phyloP scores from a whole-genome alignment of 2,888 invertebrate species.

The Latrodectus elegans region DNA sequence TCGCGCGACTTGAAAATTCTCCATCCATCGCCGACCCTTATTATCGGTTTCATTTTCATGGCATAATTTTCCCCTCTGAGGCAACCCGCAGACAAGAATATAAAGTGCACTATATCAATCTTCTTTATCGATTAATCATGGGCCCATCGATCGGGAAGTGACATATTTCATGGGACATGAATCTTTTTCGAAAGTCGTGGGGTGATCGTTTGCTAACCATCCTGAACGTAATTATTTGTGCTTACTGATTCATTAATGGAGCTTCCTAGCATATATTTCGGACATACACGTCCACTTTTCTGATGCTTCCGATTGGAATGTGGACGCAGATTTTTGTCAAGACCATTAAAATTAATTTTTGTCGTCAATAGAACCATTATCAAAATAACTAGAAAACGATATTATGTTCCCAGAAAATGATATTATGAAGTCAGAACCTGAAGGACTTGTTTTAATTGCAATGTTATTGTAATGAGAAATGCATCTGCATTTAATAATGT shows the following conservation, averaged over 20 bases:
- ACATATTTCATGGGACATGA: slow-evolving; percentile 6
- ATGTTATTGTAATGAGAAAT: neutral
- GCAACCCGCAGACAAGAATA: slow-evolving; percentile 22
- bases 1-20: neutral
- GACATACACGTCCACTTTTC: neutral
- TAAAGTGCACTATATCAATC: slow-evolving; percentile 21
- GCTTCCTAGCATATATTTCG: too few relatives aligned
- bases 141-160: slow-evolving; percentile 35
- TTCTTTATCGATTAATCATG: slow-evolving; percentile 31
- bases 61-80: slow-evolving; percentile 4
- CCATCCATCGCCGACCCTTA: neutral
- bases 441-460: neutral
- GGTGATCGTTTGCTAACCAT: too few relatives aligned
- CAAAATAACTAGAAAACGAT: neutral
- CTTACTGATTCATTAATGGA: too few relatives aligned
- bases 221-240: too few relatives aligned
- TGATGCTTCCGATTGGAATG: neutral
- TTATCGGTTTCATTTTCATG: neutral
- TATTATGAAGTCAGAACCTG: slow-evolving; percentile 1
- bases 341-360: slow-evolving; percentile 3
- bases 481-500: too few relatives aligned
- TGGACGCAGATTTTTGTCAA: neutral
- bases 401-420: neutral
- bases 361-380: neutral
- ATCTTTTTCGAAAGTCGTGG: neutral